Conservation (phyloP, 2,113 vertebrate genomes). For the Cyprinus carpio region DNA sequence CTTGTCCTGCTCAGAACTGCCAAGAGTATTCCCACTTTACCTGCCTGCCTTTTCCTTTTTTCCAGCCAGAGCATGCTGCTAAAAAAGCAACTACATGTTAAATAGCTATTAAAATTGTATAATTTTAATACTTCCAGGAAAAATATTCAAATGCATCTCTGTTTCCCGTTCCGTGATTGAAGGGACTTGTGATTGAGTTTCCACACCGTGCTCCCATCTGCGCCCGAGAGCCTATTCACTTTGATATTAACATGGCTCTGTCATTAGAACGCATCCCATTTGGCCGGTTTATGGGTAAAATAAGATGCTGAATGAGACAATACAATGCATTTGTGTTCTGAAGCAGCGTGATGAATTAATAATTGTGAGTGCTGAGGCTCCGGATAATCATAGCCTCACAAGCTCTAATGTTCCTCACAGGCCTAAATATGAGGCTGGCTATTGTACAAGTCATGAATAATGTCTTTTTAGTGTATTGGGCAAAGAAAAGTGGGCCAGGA, state of each 20-base stretch:
- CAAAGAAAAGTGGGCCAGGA: constrained; percentile 17
- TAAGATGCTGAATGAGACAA: constrained; percentile 88
- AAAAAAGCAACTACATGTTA: constrained; percentile 86
- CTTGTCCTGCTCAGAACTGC: constrained; percentile 83
- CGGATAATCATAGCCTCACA: constrained; percentile 73
- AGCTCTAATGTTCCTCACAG: constrained; percentile 44
- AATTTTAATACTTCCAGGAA: constrained; percentile 86
- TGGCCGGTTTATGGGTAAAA: constrained; percentile 80
- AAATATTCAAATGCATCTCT: constrained; percentile 88
- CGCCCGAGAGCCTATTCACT: constrained; percentile 79
- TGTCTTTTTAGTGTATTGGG: constrained; percentile 71
- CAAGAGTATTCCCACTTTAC: constrained; percentile 80
- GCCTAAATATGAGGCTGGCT: constrained; percentile 68
- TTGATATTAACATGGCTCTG: constrained; percentile 94
- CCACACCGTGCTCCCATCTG: constrained; percentile 85
- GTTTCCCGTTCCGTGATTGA: constrained; percentile 85
- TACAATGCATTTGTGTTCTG: constrained; percentile 91
- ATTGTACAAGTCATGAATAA: constrained; percentile 68
- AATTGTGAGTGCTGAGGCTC: constrained; percentile 84
- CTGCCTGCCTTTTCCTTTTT: constrained; percentile 57
- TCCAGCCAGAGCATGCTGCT: constrained; percentile 54
- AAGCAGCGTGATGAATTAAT: constrained; percentile 88
- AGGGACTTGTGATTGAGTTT: constrained; percentile 96
- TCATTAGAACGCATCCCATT: constrained; percentile 89
- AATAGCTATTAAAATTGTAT: constrained; percentile 86